Conservation (phyloP, 1,140 invertebrate genomes). For the Harpegnathos saltator region DNA sequence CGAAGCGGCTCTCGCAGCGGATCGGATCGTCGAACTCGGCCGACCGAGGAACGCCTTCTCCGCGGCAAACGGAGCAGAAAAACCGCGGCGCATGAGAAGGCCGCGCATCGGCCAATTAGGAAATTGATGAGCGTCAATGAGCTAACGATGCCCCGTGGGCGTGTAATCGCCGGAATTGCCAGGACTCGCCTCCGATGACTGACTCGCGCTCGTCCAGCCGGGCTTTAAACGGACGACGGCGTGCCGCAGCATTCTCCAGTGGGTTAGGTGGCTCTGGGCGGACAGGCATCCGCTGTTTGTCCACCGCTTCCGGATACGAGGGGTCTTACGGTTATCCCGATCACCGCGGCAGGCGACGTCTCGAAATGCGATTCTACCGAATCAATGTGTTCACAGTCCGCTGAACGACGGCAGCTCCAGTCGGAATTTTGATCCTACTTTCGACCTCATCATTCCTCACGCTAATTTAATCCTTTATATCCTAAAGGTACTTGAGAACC, state of each 20-base stretch:
- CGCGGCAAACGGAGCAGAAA: conserved; percentile 21
- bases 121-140: conserved; percentile 58
- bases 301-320: conserved; percentile 63
- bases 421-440: too few relatives aligned
- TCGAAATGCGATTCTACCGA: too few relatives aligned
- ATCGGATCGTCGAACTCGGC: conserved; percentile 12
- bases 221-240: conserved; percentile 63
- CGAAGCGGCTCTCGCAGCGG: background rate
- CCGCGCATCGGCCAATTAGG: conserved; percentile 43
- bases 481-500: too few relatives aligned
- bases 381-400: too few relatives aligned
- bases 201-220: background rate
- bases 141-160: conserved; percentile 67
- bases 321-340: conserved; percentile 20
- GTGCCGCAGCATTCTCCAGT: conserved; percentile 38
- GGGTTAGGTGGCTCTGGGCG: conserved; percentile 47
- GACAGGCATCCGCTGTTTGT: conserved; percentile 72
- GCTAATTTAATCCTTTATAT: too few relatives aligned
- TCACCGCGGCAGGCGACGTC: background rate
- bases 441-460: too few relatives aligned
- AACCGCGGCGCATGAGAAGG: background rate
- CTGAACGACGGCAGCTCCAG: too few relatives aligned
- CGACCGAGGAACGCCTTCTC: background rate
- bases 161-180: conserved; percentile 76
- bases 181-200: conserved; percentile 65